Base-by-base conservation (phyloP, 2,113 vertebrate genomes). In the Ailuropoda melanoleuca region DNA sequence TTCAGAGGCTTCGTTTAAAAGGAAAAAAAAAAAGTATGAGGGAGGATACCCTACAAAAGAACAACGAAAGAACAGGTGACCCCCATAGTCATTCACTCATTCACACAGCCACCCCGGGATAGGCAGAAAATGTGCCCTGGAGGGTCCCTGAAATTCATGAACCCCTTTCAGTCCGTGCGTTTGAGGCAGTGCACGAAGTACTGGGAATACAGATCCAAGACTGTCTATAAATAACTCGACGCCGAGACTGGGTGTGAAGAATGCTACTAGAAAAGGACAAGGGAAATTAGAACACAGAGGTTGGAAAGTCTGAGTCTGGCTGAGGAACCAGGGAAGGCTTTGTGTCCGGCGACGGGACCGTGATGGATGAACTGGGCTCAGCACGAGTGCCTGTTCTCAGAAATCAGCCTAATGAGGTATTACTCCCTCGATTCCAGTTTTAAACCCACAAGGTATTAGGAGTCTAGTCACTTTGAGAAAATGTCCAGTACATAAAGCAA, bases 391-490 rank as follows among this genome's bases (percentile, higher is more conserved):
- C 50, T 53, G 58, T 88, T 93, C 37, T 97, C 89, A 75, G n/a
- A 93, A 93, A 70, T 74, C 46, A 62, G 55, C 70, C 39, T 43
- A 37, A 50, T 68, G 19, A 34, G 17, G 88, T 83, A 56, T 62
- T 37, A n/a, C 13, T 74, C 26, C 0, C 43, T 78, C 60, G 82
- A 90, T 72, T 86, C 58, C 37, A 85, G 31, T 92, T 90, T 96
- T 75, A 83, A 50, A 62, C 34, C 74, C 60, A 48, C 75, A 90
- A 89, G 68, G 5, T 96, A 88, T 77, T 84, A 94, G 29, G 53
- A 62, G 64, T 92, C 75, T 43, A 46, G 39, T 64, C n/a, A 80
- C 14, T 86, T 97, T 94, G 48, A 68, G 50, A 74, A 95, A 93
- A 85, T 55, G 60, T 37, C 72, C 84, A 92, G 72, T 66, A 53